These are phyloP conservation scores for Pammene aurita DNA, from an alignment of 2,888 invertebrate species.

Conservation along the genomic window DNA sequence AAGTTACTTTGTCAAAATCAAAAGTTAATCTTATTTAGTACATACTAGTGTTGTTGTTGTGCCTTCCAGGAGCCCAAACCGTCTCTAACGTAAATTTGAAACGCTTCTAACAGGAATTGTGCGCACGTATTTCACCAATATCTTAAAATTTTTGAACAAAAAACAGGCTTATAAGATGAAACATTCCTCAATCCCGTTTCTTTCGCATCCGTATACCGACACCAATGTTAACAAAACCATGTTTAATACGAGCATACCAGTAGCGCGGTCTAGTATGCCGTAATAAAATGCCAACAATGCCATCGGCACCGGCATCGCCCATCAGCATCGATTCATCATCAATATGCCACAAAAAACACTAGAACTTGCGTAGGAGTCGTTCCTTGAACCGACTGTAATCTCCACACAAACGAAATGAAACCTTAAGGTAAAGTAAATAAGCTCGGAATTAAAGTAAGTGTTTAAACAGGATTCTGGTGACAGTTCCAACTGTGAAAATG, in stretches of 20 bases:
- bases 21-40: too few species aligned
- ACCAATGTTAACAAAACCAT: constrained; percentile 7
- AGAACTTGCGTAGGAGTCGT: constrained; percentile 62
- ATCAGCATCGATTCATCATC: constrained; percentile 70
- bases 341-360: constrained; percentile 63
- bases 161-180: background rate
- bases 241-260: constrained; percentile 7
- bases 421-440: background rate
- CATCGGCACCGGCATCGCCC: constrained; percentile 47
- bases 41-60: too few species aligned
- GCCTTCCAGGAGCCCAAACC: too few species aligned
- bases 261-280: constrained; percentile 26
- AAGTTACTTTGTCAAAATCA: too few species aligned
- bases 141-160: too few species aligned
- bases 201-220: background rate
- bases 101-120: too few species aligned
- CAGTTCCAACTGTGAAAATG: constrained; percentile 25
- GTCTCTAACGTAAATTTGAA: too few species aligned
- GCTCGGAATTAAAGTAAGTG: background rate
- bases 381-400: constrained; percentile 58
- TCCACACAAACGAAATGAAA: background rate
- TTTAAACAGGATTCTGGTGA: constrained; percentile 36
- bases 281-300: constrained; percentile 41
- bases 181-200: constrained; percentile 1
- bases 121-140: too few species aligned